Evolutionary conservation across 2,113 vertebrate species (phyloP), one percentile per base, ranked within the genome.

Genomic region (Leptocoma aspasia): DNA sequence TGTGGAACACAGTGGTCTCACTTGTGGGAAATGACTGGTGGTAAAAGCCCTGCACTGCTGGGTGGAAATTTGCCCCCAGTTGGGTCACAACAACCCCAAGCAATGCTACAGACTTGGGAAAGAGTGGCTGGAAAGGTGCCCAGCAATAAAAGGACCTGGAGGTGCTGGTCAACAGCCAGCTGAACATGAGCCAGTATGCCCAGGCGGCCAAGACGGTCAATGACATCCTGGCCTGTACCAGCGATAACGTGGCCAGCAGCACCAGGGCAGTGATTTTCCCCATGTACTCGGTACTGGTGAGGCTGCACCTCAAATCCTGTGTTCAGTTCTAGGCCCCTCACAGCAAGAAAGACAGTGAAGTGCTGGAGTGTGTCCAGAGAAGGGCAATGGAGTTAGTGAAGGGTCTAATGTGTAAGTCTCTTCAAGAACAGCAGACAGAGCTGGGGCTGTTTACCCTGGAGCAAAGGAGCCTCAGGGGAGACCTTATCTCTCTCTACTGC

Each of bases 261-360:
- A 71, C 20, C n/a, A 35, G 45, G 8, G 4, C 53, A 33, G 16
- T 16, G 10, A 37, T 41, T 28, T 7, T 35, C 9, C 24, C 7
- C 7, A 30, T 70, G 11, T 15, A 39, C 28, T 61, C 0, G 0
- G 7, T 5, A 41, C 24, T 71, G 7, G 1, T 56, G 9, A 35
- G 21, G 24, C 21, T 11, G 4, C 24, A 8, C 0, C 9, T 54
- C 9, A 26, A 49, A 47, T 31, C n/a, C 24, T 31, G 9, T 15
- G 16, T 14, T 35, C 61, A 42, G 27, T 52, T 79, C n/a, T 79
- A 20, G 7, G 16, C 4, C n/a, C 7, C 30, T n/a, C 16, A 16
- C 16, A 47, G 11, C 30, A 79, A 47, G 26, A 71, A 26, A 26
- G 13, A 22, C 13, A 3, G 9, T 41, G 41, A 15, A 17, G 7